These are phyloP conservation scores for Xestia c-nigrum DNA, from an alignment of 2,888 invertebrate genomes.

Conservation along the genomic window DNA sequence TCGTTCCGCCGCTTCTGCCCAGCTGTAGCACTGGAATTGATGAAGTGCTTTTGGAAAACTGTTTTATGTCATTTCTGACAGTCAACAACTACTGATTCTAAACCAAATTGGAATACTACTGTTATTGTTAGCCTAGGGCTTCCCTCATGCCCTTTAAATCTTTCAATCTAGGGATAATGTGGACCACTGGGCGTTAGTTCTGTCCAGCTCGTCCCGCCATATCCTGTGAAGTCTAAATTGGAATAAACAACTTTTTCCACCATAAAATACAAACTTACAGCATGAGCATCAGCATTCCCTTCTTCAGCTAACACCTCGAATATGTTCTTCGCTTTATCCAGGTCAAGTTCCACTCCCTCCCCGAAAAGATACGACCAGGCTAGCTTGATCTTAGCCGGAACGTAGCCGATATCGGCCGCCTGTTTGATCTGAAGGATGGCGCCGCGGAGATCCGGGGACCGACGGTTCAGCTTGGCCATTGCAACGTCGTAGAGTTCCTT, in stretches of 20 bases:
- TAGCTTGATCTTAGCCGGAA: constrained; percentile 94
- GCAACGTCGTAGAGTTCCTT: constrained; percentile 94
- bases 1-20: neutral
- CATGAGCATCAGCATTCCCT: constrained; percentile 97
- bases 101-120: neutral
- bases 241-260: neutral
- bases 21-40: neutral
- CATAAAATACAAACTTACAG: constrained; percentile 89
- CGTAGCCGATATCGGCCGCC: constrained; percentile 95
- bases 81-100: neutral
- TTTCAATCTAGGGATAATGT: no score
- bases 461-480: constrained; percentile 92
- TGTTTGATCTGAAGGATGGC: constrained; percentile 94
- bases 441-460: constrained; percentile 93
- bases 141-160: no score
- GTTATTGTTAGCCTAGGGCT: no score
- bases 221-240: neutral
- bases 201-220: no score
- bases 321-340: constrained; percentile 93
- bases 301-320: constrained; percentile 94
- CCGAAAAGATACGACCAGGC: constrained; percentile 98
- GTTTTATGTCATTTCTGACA: neutral
- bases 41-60: neutral
- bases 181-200: no score
- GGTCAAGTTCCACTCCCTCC: constrained; percentile 94